A percentile compares a stretch with the other conserved stretches of the same genome.
These are phyloP conservation scores for Esox niger DNA, from an alignment of 2,113 vertebrate species.

Conservation along the genomic window DNA sequence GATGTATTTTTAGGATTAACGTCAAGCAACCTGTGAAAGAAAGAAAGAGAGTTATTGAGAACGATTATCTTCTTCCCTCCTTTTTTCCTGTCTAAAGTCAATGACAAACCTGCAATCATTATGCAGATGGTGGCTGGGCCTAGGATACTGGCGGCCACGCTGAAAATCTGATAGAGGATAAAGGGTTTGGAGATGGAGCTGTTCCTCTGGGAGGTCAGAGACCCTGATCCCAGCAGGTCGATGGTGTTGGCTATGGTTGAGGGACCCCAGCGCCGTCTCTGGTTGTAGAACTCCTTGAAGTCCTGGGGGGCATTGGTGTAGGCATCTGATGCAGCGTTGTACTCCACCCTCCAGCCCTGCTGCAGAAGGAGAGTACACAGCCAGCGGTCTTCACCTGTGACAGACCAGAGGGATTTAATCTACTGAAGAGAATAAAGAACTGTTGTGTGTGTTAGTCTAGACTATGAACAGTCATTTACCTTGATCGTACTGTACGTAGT, in stretches of 20 bases:
- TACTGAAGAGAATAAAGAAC: not conserved
- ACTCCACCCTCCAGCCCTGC: constrained; percentile 76
- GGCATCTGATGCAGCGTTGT: constrained; percentile 71
- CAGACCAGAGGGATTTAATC: not conserved
- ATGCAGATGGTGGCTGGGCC: constrained; percentile 69
- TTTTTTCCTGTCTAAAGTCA: too few relatives aligned
- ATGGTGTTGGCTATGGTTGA: constrained; percentile 71
- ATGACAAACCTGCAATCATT: constrained; percentile 64
- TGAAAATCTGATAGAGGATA: constrained; percentile 71
- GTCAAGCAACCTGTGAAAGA: constrained; percentile 53
- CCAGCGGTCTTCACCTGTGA: constrained; percentile 71
- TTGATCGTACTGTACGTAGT: constrained; percentile 70
- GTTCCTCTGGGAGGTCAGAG: constrained; percentile 54
- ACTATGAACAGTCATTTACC: constrained; percentile 28
- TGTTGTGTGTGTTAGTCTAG: not conserved
- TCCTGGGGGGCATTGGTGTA: constrained; percentile 74
- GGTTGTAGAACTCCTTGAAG: too few relatives aligned
- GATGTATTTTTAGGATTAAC: constrained; percentile 14
- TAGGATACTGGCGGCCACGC: constrained; percentile 54
- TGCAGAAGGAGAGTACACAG: constrained; percentile 73
- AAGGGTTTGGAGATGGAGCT: constrained; percentile 65
- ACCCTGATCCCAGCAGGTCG: constrained; percentile 59
- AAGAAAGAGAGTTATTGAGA: not conserved
- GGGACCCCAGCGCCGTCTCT: constrained; percentile 69
- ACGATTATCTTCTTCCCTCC: too few relatives aligned